Conservation (phyloP, 2,113 vertebrate species). For the Cairina moschata region DNA sequence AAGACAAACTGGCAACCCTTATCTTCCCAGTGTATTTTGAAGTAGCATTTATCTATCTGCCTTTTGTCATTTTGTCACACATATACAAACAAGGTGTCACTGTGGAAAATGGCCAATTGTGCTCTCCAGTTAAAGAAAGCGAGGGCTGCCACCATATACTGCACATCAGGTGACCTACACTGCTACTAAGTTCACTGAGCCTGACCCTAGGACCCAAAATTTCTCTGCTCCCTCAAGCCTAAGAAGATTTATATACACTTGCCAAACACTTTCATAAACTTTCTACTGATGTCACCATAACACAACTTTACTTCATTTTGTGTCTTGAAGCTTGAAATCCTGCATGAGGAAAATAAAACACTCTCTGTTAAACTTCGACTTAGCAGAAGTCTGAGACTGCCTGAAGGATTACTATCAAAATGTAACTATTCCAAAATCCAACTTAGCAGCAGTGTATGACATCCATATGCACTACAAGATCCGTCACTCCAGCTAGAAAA, state of each 20-base stretch:
- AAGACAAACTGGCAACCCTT: conserved; percentile 44
- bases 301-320: neutral
- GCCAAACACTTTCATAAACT: neutral
- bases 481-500: neutral
- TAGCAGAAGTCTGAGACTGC: neutral
- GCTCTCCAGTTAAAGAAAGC: neutral
- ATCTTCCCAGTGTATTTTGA: conserved; percentile 20
- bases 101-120: neutral
- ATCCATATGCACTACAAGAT: neutral
- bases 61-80: neutral
- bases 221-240: neutral
- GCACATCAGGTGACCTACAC: neutral
- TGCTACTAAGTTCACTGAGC: neutral
- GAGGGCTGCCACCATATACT: neutral
- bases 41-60: neutral
- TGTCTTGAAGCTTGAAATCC: neutral
- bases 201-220: neutral
- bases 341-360: rapidly evolving
- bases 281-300: neutral
- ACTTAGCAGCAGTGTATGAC: neutral
- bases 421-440: neutral
- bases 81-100: neutral
- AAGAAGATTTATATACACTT: neutral
- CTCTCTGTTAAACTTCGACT: neutral
- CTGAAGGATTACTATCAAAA: neutral